A percentile compares a stretch with the other conserved stretches of the same genome.
phyloP scores from a whole-genome alignment of 2,113 vertebrate species.

The Paradisaea rubra region DNA sequence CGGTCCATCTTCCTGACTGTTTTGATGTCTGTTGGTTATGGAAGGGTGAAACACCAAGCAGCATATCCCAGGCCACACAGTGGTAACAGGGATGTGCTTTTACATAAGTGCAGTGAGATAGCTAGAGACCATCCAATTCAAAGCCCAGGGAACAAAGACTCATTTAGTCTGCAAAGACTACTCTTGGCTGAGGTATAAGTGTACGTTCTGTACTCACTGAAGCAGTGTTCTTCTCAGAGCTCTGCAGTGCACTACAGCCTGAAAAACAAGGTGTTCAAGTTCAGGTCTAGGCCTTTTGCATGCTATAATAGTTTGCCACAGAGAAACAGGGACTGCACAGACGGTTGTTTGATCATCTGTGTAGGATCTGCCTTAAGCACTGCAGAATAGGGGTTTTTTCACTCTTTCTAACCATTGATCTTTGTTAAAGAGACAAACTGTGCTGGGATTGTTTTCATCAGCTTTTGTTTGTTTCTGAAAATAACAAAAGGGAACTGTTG shows the following conservation, averaged over 20 bases:
- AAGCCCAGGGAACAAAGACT: neutral
- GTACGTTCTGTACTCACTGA: neutral
- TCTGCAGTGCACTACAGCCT: neutral
- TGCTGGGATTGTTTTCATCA: conserved; percentile 26
- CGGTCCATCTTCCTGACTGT: neutral
- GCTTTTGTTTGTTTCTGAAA: conserved; percentile 32
- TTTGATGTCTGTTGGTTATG: neutral
- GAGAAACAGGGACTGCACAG: neutral
- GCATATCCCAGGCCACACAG: neutral
- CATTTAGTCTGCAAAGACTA: neutral
- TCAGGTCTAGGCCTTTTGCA: neutral
- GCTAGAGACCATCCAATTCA: neutral
- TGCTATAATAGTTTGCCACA: neutral
- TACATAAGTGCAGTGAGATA: neutral
- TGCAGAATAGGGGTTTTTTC: neutral
- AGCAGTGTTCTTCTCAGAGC: neutral
- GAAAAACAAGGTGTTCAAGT: neutral
- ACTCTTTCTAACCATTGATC: neutral
- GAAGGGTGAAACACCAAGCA: neutral
- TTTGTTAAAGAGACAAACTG: conserved; percentile 29
- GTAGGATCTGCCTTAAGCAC: neutral
- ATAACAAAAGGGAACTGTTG: conserved; percentile 44
- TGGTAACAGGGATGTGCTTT: neutral
- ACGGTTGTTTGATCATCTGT: neutral
- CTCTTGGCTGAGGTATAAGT: neutral